A percentile compares a stretch with the other conserved stretches of the same genome.
Conservation (phyloP, 2,113 vertebrate genomes). For the Dicrurus megarhynchus region DNA sequence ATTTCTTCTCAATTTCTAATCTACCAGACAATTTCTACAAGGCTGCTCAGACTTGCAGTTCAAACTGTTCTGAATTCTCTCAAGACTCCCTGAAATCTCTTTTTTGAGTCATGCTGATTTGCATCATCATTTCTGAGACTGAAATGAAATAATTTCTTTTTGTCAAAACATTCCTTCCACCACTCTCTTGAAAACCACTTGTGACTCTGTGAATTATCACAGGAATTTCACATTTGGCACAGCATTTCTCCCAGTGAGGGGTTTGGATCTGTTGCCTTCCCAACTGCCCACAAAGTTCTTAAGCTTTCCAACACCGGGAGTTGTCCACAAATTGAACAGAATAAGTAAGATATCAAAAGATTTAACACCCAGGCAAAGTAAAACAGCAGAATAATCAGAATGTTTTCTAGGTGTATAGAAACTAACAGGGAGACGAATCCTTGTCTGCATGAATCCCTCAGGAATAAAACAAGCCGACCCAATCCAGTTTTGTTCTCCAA, state of each 20-base stretch:
- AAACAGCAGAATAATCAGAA: not conserved
- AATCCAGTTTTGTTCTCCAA: not conserved
- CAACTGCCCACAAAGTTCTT: not conserved
- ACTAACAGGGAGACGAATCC: not conserved
- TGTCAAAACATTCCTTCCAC: not conserved
- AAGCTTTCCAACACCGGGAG: not conserved
- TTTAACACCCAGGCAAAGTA: not conserved
- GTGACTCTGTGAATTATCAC: not conserved
- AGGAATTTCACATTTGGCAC: not conserved
- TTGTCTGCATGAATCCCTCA: not conserved
- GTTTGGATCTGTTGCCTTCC: not conserved
- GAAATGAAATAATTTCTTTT: conserved; percentile 1
- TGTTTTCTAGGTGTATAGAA: not conserved
- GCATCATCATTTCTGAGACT: conserved; percentile 8
- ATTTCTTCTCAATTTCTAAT: not conserved
- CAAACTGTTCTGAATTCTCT: not conserved
- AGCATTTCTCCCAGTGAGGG: not conserved
- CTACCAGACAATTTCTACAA: not conserved
- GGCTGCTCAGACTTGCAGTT: not conserved
- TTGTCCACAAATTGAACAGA: not conserved
- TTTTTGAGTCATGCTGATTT: conserved; percentile 13
- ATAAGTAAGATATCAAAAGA: not conserved
- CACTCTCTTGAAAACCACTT: not conserved
- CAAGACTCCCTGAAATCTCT: not conserved
- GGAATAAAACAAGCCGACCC: not conserved